Evolutionary conservation across 2,888 invertebrate species (phyloP).

Genomic region (Drosophila merina): DNA sequence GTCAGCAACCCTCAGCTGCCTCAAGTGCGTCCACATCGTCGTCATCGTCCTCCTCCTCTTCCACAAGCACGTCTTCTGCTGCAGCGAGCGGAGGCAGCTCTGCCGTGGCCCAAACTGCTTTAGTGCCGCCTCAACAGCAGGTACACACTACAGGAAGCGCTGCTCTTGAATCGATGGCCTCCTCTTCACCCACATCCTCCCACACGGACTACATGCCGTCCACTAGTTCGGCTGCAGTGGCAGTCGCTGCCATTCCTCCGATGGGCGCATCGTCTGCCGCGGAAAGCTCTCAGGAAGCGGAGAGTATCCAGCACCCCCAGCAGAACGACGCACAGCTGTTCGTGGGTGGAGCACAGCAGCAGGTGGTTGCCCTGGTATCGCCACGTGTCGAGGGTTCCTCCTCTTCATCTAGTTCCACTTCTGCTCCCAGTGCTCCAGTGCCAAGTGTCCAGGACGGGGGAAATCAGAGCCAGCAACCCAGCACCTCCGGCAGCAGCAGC

Average conservation of each 20-base stretch:
- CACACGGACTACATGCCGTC: constrained; percentile 94
- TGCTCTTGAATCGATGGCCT: constrained; percentile 84
- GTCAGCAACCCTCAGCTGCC: constrained; percentile 79
- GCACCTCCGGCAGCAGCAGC: constrained; percentile 82
- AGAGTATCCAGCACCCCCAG: constrained; percentile 82
- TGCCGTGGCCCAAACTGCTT: constrained; percentile 84
- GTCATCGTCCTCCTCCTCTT: constrained; percentile 76
- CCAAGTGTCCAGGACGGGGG: constrained; percentile 79
- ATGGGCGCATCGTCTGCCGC: constrained; percentile 82
- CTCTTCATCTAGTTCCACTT: constrained; percentile 61
- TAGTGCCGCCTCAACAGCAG: constrained; percentile 87
- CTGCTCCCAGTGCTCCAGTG: constrained; percentile 70
- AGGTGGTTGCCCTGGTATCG: constrained; percentile 89
- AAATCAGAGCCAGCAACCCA: constrained; percentile 82
- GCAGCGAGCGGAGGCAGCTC: constrained; percentile 56
- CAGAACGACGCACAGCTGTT: constrained; percentile 81
- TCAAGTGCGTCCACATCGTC: constrained; percentile 64
- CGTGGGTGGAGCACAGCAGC: constrained; percentile 84
- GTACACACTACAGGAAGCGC: constrained; percentile 85
- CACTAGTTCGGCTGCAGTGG: constrained; percentile 88
- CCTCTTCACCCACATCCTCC: constrained; percentile 89
- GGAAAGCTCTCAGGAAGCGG: constrained; percentile 84
- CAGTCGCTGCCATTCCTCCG: constrained; percentile 89
- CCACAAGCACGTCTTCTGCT: constrained; percentile 64
- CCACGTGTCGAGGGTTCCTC: constrained; percentile 88